A percentile compares a stretch with the other conserved stretches of the same genome.
These are phyloP conservation scores for Hedychridium roseum DNA, from an alignment of 2,888 invertebrate genomes.

Conservation along the genomic window DNA sequence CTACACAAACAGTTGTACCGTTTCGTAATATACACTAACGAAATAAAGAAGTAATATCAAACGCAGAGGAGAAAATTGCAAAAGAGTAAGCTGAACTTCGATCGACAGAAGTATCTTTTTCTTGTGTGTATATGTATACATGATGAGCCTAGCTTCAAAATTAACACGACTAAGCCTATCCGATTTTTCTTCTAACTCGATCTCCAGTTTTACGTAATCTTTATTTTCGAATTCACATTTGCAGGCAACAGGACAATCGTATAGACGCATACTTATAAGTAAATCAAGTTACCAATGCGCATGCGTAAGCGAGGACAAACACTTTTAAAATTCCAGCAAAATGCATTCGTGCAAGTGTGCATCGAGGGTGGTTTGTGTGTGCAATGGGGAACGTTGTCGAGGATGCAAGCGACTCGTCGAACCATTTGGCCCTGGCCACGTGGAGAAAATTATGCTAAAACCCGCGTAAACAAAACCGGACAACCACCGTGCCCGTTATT, in stretches of 20 bases:
- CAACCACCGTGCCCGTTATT: not conserved
- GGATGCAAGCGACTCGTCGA: not conserved
- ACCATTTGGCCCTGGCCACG: not conserved
- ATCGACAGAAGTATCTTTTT: too few species aligned
- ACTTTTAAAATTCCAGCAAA: not conserved
- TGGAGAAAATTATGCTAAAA: constrained; percentile 26
- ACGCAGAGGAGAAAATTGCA: not conserved
- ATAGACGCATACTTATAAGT: too few species aligned
- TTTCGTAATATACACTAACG: constrained; percentile 12
- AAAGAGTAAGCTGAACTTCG: not conserved
- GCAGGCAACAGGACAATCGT: too few species aligned
- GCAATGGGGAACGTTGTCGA: not conserved
- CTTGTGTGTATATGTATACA: too few species aligned
- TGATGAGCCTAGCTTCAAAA: too few species aligned
- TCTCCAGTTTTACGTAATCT: too few species aligned
- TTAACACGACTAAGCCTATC: too few species aligned
- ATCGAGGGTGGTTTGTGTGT: too few species aligned
- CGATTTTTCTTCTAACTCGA: too few species aligned
- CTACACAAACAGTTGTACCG: constrained; percentile 16
- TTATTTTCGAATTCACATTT: too few species aligned
- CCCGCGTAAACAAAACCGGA: constrained; percentile 24
- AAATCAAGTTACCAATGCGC: too few species aligned
- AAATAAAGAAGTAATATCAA: not conserved
- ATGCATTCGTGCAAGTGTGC: too few species aligned
- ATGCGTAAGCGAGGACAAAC: not conserved